Evolutionary conservation across 2,888 invertebrate genomes (phyloP).

Genomic region (Allacma fusca): DNA sequence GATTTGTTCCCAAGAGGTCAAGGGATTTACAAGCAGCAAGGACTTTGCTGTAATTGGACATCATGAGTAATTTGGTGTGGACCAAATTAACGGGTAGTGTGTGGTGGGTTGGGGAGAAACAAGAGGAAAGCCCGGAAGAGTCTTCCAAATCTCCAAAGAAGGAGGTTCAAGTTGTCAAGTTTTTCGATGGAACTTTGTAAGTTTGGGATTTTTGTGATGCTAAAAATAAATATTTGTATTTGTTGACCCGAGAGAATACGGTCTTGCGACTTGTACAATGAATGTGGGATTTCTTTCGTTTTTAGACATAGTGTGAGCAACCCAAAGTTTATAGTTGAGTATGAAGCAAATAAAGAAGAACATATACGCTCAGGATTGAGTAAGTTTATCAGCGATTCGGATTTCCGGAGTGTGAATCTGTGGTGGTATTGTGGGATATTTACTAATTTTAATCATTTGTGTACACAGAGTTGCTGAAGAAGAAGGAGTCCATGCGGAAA

Average conservation of each 20-base stretch:
- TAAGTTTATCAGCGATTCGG: not conserved
- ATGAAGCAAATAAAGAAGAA: slow-evolving; percentile 10
- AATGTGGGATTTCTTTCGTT: not conserved
- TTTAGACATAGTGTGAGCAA: not conserved
- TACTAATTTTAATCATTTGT: no score
- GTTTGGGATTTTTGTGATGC: slow-evolving; percentile 15
- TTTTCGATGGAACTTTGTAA: slow-evolving; percentile 1
- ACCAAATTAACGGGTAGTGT: not conserved
- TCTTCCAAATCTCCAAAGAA: not conserved
- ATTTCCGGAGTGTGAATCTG: not conserved
- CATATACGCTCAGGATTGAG: slow-evolving; percentile 1
- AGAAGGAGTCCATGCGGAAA: not conserved
- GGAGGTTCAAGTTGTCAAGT: not conserved
- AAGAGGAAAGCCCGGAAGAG: slow-evolving; percentile 16
- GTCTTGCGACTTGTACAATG: no score
- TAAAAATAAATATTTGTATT: no score
- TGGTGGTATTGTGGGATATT: not conserved
- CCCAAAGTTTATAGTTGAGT: not conserved
- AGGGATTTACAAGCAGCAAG: no score
- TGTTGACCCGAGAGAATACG: no score
- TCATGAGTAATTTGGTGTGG: slow-evolving; percentile 25
- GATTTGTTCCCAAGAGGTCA: no score
- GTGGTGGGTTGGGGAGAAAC: slow-evolving; percentile 34
- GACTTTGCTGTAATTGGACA: not conserved
- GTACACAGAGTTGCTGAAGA: not conserved